Evolutionary conservation across 1,140 invertebrate species (phyloP).

Genomic region (Leucophenga varia): DNA sequence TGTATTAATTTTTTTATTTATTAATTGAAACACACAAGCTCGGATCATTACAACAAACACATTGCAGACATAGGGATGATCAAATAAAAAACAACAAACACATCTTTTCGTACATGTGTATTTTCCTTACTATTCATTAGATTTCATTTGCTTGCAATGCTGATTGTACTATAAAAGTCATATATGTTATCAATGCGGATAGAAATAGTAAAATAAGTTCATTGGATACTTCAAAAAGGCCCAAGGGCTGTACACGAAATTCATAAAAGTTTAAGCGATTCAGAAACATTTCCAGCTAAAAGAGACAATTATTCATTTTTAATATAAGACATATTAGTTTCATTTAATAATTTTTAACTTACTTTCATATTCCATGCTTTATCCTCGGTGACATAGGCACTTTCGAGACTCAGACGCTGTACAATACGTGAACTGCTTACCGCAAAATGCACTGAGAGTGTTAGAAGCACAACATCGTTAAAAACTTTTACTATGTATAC

Average conservation of each 20-base stretch:
- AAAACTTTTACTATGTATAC: constrained; percentile 26
- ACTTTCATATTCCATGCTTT: constrained; percentile 1
- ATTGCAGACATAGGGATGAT: too few relatives aligned
- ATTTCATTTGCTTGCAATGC: too few relatives aligned
- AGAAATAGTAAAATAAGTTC: constrained; percentile 35
- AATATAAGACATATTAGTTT: too few relatives aligned
- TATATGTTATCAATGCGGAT: constrained; percentile 33
- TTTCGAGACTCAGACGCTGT: constrained; percentile 26
- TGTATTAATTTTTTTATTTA: too few relatives aligned
- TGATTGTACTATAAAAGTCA: constrained; percentile 35
- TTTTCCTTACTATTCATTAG: too few relatives aligned
- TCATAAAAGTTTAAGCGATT: constrained; percentile 23
- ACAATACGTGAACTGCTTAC: constrained; percentile 26
- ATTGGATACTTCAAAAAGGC: constrained; percentile 38
- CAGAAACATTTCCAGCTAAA: constrained; percentile 32
- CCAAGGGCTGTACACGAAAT: constrained; percentile 29
- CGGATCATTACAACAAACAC: too few relatives aligned
- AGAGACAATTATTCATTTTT: background rate
- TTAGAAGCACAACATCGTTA: constrained; percentile 30
- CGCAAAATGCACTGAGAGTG: constrained; percentile 31
- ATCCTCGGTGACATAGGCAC: constrained; percentile 26
- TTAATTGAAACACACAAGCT: too few relatives aligned
- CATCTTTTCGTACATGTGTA: too few relatives aligned
- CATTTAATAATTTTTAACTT: too few relatives aligned
- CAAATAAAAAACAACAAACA: too few relatives aligned